Conservation (phyloP, 2,113 vertebrate species). For the Phrynosoma blainvillii region DNA sequence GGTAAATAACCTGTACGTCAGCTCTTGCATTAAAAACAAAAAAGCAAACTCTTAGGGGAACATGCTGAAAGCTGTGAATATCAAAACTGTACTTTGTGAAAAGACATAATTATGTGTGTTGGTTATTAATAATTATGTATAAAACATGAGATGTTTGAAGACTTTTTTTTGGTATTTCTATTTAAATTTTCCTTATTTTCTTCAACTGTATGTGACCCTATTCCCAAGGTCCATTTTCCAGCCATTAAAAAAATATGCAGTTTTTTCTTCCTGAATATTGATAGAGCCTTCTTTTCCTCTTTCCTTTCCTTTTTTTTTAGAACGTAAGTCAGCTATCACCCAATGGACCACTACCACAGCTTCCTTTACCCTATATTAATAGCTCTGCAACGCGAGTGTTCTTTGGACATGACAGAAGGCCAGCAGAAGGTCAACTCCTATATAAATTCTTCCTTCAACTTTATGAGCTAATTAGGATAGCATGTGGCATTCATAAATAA, state of each 20-base stretch:
- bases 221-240: neutral
- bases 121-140: neutral
- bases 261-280: slow-evolving; percentile 1
- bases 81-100: neutral
- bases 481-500: neutral
- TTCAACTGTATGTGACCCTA: neutral
- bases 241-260: neutral
- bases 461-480: neutral
- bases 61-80: neutral
- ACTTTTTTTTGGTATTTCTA: neutral
- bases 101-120: neutral
- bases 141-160: neutral
- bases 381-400: slow-evolving; percentile 91
- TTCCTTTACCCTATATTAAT: slow-evolving; percentile 93
- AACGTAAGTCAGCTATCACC: slow-evolving; percentile 81
- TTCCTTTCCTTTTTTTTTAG: slow-evolving; percentile 65
- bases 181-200: neutral
- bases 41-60: neutral
- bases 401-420: slow-evolving; percentile 93
- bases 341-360: slow-evolving; percentile 82
- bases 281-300: slow-evolving; percentile 1
- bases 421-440: slow-evolving; percentile 87
- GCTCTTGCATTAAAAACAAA: neutral
- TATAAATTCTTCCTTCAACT: neutral
- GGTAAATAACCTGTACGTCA: no score